A percentile compares a stretch with the other conserved stretches of the same genome.
Conservation (phyloP, 1,140 invertebrate species). For the Apis dorsata region DNA sequence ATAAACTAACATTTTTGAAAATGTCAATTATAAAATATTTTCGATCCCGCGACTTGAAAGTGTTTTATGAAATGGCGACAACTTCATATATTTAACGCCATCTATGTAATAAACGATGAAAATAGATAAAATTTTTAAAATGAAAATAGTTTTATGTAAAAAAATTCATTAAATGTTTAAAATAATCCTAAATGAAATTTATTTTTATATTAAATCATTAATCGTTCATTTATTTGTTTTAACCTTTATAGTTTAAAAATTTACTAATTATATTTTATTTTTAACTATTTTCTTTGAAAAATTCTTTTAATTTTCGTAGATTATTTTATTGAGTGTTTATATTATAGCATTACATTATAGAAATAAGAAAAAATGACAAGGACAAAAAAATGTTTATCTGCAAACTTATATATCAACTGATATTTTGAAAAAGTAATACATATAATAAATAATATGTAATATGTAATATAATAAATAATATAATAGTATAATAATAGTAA, state of each 20-base stretch:
- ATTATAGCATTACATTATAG: no score
- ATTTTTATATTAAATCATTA: not conserved
- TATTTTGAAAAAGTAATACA: no score
- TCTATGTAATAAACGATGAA: not conserved
- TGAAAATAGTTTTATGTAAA: not conserved
- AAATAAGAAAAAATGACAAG: no score
- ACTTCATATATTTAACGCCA: not conserved
- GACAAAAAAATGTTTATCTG: no score
- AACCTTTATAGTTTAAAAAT: not conserved
- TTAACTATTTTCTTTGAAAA: not conserved
- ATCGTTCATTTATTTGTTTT: no score
- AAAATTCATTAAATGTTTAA: not conserved
- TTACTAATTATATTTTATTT: not conserved
- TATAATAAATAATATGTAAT: no score
- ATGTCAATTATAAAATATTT: not conserved
- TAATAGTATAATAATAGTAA: no score
- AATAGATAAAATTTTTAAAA: not conserved
- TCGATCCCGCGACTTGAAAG: not conserved
- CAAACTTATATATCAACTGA: no score
- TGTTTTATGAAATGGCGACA: conserved; percentile 28
- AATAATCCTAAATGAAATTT: not conserved
- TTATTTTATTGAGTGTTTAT: no score
- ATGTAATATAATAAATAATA: no score
- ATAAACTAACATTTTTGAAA: not conserved
- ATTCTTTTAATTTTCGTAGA: not conserved